Conservation (phyloP, 30 jellyfish, hydroid and myxozoan genomes). For the Phacellophora camtschatica region DNA sequence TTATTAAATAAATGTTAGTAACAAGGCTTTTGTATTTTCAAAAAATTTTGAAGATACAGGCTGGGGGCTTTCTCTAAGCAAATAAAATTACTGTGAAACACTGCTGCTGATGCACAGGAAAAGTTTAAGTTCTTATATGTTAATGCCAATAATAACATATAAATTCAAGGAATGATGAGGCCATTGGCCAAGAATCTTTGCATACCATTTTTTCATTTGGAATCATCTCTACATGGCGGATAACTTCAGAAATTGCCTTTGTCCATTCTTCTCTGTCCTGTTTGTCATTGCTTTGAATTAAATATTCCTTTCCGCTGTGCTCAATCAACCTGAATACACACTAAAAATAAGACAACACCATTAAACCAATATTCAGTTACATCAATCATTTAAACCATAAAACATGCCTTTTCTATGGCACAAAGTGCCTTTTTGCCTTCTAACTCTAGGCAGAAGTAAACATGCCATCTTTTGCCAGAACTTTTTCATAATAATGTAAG, state of each 20-base stretch:
- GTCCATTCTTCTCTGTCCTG: constrained; percentile 66
- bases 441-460: no score
- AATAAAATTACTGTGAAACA: not conserved
- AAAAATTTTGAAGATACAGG: not conserved
- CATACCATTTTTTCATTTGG: constrained; percentile 7
- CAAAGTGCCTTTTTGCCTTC: no score
- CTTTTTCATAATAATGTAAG: no score
- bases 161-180: no score
- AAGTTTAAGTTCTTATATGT: no score
- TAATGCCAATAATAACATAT: no score
- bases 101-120: not conserved
- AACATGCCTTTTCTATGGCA: no score
- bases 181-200: not conserved
- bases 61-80: not conserved
- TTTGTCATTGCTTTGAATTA: constrained; percentile 64
- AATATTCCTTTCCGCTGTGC: constrained; percentile 68
- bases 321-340: constrained; percentile 71
- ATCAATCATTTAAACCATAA: no score
- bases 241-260: constrained; percentile 45
- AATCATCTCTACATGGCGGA: constrained; percentile 62
- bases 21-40: no score
- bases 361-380: no score
- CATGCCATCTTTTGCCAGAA: no score
- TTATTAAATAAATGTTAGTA: no score
- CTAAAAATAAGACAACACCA: constrained; percentile 6